Evolutionary conservation across 2,797 vertebrate species (phyloP).

Genomic region (Allochrocebus solatus): DNA sequence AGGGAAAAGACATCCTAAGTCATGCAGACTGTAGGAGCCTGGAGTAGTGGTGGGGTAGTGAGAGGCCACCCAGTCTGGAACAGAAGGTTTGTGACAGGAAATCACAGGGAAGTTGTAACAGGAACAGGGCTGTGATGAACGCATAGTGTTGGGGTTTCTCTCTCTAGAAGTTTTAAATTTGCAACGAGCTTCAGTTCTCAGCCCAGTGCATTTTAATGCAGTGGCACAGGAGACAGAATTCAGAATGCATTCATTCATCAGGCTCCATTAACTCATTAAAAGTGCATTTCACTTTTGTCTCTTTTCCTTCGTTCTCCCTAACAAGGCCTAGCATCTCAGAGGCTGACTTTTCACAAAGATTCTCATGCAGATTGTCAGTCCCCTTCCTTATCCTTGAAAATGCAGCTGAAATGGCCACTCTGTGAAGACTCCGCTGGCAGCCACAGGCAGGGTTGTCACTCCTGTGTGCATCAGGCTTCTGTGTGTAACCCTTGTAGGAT

Average conservation of each 20-base stretch:
- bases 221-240: slow-evolving; percentile 64
- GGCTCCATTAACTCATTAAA: slow-evolving; percentile 72
- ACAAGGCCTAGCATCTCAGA: slow-evolving; percentile 56
- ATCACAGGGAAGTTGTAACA: neutral
- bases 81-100: neutral
- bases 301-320: slow-evolving; percentile 25
- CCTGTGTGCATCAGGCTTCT: neutral
- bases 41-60: fast-evolving
- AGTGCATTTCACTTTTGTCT: slow-evolving; percentile 33
- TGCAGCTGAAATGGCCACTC: neutral
- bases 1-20: neutral
- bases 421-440: neutral
- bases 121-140: neutral
- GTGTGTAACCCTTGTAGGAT: neutral
- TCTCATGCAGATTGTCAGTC: slow-evolving; percentile 61
- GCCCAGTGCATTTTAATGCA: slow-evolving; percentile 25
- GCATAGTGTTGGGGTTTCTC: neutral
- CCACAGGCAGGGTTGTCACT: neutral
- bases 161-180: slow-evolving; percentile 51
- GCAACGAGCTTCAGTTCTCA: slow-evolving; percentile 40
- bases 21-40: too few species aligned
- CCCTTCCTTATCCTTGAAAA: slow-evolving; percentile 45
- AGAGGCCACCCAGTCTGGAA: fast-evolving
- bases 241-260: slow-evolving; percentile 68
- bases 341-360: slow-evolving; percentile 69